Conservation (phyloP, 2,888 invertebrate genomes). For the Scelioninae gen. 2 region DNA sequence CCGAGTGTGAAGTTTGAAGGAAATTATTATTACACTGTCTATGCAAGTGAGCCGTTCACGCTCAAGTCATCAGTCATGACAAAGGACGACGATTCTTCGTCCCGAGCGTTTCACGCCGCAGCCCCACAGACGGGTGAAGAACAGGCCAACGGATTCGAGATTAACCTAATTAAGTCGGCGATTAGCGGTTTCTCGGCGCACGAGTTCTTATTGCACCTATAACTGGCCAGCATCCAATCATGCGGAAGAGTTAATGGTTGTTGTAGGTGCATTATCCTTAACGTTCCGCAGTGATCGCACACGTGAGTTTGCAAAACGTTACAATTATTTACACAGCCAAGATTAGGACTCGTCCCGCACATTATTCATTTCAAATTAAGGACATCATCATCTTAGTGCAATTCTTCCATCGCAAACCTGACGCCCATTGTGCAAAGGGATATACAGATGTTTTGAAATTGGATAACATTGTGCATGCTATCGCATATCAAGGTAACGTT, state of each 20-base stretch:
- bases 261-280: slow-evolving; percentile 51
- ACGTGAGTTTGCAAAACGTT: slow-evolving; percentile 37
- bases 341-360: too few relatives aligned
- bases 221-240: slow-evolving; percentile 57
- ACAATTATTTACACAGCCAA: slow-evolving; percentile 19
- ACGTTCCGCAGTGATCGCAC: slow-evolving; percentile 21
- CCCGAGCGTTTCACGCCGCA: slow-evolving; percentile 15
- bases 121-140: slow-evolving; percentile 13
- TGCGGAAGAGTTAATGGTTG: slow-evolving; percentile 48
- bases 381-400: too few relatives aligned
- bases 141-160: slow-evolving; percentile 61
- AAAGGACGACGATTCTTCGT: slow-evolving; percentile 51
- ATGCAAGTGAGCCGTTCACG: slow-evolving; percentile 37
- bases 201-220: slow-evolving; percentile 57
- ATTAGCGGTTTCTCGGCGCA: slow-evolving; percentile 65
- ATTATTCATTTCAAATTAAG: too few relatives aligned
- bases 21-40: slow-evolving; percentile 53
- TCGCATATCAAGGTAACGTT: too few relatives aligned
- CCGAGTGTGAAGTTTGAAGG: slow-evolving; percentile 44
- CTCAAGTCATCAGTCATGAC: slow-evolving; percentile 54
- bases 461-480: too few relatives aligned
- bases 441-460: too few relatives aligned
- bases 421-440: too few relatives aligned
- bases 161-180: slow-evolving; percentile 70
- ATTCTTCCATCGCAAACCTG: too few relatives aligned